Conservation (phyloP, 2,113 vertebrate genomes). For the Neoarius graeffei region DNA sequence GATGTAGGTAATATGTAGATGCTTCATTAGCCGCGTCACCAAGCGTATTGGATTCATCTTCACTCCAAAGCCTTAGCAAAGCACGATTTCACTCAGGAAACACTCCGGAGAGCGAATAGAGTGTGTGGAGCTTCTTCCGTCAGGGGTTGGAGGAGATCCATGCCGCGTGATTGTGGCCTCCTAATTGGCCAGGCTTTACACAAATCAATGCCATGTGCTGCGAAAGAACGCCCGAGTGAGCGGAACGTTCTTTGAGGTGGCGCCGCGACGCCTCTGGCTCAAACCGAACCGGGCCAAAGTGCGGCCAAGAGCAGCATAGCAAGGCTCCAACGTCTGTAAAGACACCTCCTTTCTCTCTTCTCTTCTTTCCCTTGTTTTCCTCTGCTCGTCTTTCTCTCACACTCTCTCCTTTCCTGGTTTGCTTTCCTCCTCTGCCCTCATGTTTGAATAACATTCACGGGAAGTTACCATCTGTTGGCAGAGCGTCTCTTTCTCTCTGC, state of each 20-base stretch:
- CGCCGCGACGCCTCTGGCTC: constrained; percentile 85
- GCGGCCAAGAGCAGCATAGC: constrained; percentile 85
- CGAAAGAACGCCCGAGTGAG: constrained; percentile 75
- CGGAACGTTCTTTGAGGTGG: constrained; percentile 83
- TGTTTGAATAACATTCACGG: constrained; percentile 44
- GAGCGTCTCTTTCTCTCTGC: not conserved
- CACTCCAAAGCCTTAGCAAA: constrained; percentile 36
- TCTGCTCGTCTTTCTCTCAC: constrained; percentile 13
- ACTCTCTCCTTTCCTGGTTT: not conserved
- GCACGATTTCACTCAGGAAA: constrained; percentile 38
- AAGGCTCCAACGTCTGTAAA: constrained; percentile 80
- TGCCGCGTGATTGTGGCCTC: constrained; percentile 65
- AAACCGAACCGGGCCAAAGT: constrained; percentile 71
- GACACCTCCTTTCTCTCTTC: constrained; percentile 61
- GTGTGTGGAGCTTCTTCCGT: constrained; percentile 54
- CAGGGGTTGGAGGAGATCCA: constrained; percentile 60
- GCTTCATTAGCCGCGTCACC: constrained; percentile 40
- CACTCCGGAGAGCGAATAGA: constrained; percentile 53
- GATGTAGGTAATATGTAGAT: constrained; percentile 11
- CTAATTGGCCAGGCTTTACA: constrained; percentile 79
- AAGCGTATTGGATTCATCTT: constrained; percentile 45
- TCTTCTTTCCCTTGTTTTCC: constrained; percentile 14
- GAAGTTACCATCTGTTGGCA: constrained; percentile 33
- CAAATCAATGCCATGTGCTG: constrained; percentile 92
- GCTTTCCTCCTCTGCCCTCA: constrained; percentile 13